These are phyloP conservation scores for Bombyx mori DNA, from an alignment of 1,140 invertebrate species.

Conservation along the genomic window ASM3026992v2 NC_085115.1:7812501-7813000, in stretches of 20 bases:
- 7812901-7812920: no score
- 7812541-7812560: neutral
- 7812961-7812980: no score
- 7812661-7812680: slow-evolving; percentile 78
- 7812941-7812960: no score
- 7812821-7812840: slow-evolving; percentile 81
- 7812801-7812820: slow-evolving; percentile 98
- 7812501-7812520: slow-evolving; percentile 92
- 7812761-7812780: slow-evolving; percentile 93
- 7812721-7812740: slow-evolving; percentile 91
- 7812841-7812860: no score
- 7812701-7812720: slow-evolving; percentile 95
- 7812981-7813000: no score
- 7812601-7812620: no score
- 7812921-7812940: no score
- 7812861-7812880: neutral
- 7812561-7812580: no score
- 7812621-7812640: no score
- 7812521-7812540: neutral
- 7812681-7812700: slow-evolving; percentile 91
- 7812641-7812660: no score
- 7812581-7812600: no score
- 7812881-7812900: neutral
- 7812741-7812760: slow-evolving; percentile 90
- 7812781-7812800: slow-evolving; percentile 97